Conservation (phyloP, 2,113 vertebrate genomes). For the Eretmodus cyanostictus region DNA sequence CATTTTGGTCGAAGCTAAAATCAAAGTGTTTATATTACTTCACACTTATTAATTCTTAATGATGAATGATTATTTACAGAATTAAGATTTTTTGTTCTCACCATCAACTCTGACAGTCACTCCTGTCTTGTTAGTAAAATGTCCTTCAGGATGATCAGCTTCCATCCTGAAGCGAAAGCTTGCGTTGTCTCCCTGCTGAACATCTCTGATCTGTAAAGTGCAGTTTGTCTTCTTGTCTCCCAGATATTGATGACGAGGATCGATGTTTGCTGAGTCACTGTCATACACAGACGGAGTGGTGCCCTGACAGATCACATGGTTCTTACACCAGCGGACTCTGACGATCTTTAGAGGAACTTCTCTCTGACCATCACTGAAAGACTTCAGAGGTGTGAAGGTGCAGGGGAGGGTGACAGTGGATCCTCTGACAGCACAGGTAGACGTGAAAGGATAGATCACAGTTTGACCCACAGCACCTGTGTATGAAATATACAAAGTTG, state of each 20-base stretch:
- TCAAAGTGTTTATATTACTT: neutral
- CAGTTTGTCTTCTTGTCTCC: constrained; percentile 15
- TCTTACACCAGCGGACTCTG: neutral
- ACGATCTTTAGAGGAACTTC: neutral
- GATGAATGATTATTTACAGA: no score
- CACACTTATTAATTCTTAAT: no score
- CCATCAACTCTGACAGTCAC: neutral
- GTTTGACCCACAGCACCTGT: neutral
- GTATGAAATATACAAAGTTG: accelerated
- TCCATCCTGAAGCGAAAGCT: constrained; percentile 30
- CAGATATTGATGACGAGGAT: constrained; percentile 1
- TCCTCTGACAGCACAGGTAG: neutral
- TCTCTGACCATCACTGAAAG: accelerated
- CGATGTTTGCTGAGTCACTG: accelerated
- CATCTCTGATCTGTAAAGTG: constrained; percentile 2
- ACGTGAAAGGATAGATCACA: neutral
- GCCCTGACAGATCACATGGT: no score
- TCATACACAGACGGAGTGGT: constrained; percentile 32
- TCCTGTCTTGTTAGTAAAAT: accelerated
- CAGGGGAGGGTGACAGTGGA: neutral
- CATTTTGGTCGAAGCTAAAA: accelerated
- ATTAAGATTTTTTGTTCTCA: neutral
- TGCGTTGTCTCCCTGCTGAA: accelerated
- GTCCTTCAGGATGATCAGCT: accelerated
- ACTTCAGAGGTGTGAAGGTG: neutral